A percentile compares a stretch with the other conserved stretches of the same genome.
Conservation (phyloP, 2,888 invertebrate species). For the Linnaemya tessellans region DNA sequence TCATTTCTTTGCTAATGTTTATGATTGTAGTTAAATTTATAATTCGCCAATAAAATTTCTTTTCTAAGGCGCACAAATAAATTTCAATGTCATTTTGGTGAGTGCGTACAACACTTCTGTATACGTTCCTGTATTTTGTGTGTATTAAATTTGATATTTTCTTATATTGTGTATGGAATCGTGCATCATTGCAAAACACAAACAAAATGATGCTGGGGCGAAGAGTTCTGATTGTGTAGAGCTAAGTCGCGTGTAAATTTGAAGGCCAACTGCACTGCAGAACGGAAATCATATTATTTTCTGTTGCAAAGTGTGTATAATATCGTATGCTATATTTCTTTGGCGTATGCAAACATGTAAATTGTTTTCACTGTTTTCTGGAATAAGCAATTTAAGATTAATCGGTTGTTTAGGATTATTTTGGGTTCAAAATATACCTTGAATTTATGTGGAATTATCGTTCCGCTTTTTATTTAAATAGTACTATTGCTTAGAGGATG, state of each 20-base stretch:
- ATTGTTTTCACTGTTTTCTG: no score
- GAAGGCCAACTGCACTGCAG: constrained; percentile 11
- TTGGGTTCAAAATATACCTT: no score
- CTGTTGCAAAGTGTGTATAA: no score
- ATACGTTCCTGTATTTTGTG: neutral
- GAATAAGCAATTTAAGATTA: no score
- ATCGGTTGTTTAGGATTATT: no score
- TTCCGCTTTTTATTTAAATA: no score
- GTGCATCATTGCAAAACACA: neutral
- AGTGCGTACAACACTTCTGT: constrained; percentile 8
- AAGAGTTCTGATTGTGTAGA: neutral
- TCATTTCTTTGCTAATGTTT: constrained; percentile 23
- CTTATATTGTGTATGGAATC: neutral
- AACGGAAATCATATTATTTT: no score
- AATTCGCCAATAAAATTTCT: constrained; percentile 37
- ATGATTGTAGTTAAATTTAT: constrained; percentile 3
- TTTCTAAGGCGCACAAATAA: constrained; percentile 30
- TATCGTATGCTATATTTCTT: no score
- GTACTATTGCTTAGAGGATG: no score
- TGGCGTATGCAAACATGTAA: no score
- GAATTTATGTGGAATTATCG: no score
- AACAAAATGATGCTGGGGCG: no score
- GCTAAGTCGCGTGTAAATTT: constrained; percentile 6
- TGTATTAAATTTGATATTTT: neutral
- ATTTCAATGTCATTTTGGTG: constrained; percentile 51